phyloP scores from a whole-genome alignment of 1,140 invertebrate species.

The Globodera ellingtonae region DNA sequence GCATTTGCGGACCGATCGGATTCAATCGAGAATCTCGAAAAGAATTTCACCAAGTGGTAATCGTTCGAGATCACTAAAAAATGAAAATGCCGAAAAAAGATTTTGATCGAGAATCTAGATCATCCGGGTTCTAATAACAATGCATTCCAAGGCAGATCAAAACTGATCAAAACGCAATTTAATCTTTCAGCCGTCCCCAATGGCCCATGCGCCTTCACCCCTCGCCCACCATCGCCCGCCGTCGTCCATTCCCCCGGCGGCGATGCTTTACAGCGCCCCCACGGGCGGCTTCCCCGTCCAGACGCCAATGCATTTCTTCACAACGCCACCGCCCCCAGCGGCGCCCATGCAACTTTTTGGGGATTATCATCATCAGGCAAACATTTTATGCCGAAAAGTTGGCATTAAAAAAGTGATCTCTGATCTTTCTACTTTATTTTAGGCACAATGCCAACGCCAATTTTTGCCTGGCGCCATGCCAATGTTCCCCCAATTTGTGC shows the following conservation, averaged over 20 bases:
- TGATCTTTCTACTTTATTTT: not conserved
- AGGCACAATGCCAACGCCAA: not conserved
- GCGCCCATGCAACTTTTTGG: not conserved
- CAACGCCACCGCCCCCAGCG: no score
- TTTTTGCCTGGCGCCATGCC: not conserved
- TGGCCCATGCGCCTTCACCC: not conserved
- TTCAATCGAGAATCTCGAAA: no score
- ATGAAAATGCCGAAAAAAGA: no score
- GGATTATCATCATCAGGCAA: not conserved
- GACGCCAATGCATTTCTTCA: not conserved
- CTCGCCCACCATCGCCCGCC: not conserved
- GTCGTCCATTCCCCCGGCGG: not conserved
- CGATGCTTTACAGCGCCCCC: not conserved
- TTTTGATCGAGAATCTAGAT: no score
- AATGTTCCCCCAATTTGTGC: constrained; percentile 1
- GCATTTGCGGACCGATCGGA: no score
- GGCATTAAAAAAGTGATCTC: not conserved
- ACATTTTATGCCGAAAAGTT: not conserved
- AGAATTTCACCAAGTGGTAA: no score
- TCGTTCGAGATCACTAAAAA: no score
- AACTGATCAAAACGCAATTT: no score
- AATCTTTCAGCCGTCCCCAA: no score
- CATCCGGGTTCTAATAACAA: no score
- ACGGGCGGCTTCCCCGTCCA: not conserved
- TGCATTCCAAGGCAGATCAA: no score